phyloP scores from a whole-genome alignment of 2,888 invertebrate genomes.

The Tuberolachnus salignus region DNA sequence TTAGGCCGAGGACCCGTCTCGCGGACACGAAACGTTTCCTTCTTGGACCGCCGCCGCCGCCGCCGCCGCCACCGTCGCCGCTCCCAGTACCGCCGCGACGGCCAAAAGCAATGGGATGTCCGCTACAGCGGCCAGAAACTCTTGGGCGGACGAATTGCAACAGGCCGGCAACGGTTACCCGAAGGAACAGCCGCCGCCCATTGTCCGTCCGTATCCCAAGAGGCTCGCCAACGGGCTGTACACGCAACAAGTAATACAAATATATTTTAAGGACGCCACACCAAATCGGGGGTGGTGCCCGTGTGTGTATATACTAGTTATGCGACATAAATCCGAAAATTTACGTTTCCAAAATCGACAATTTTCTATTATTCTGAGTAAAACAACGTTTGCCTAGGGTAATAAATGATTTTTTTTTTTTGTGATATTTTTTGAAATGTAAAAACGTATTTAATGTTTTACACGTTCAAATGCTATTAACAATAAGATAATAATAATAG shows the following conservation, averaged over 20 bases:
- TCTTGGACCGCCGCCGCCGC: slow-evolving; percentile 70
- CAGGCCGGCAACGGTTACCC: slow-evolving; percentile 70
- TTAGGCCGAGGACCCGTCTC: slow-evolving; percentile 67
- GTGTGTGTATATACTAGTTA: too few relatives aligned
- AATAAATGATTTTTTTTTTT: too few relatives aligned
- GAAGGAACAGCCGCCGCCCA: slow-evolving; percentile 70
- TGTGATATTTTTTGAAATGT: too few relatives aligned
- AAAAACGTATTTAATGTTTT: too few relatives aligned
- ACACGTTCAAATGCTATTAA: too few relatives aligned
- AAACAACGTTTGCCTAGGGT: too few relatives aligned
- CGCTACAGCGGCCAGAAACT: slow-evolving; percentile 59
- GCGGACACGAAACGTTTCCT: slow-evolving; percentile 77
- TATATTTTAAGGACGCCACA: too few relatives aligned
- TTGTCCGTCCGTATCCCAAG: slow-evolving; percentile 71
- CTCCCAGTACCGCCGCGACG: background rate
- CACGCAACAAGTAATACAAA: slow-evolving; percentile 69
- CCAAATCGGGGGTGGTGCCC: too few relatives aligned
- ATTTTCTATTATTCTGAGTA: too few relatives aligned
- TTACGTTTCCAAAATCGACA: too few relatives aligned
- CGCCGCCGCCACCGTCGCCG: slow-evolving; percentile 5
- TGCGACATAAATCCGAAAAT: too few relatives aligned
- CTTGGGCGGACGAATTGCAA: slow-evolving; percentile 73
- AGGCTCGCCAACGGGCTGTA: slow-evolving; percentile 66
- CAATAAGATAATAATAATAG: too few relatives aligned
- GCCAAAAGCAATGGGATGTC: slow-evolving; percentile 55